Conservation (phyloP, 2,888 invertebrate species). For the Charanyca ferruginea region DNA sequence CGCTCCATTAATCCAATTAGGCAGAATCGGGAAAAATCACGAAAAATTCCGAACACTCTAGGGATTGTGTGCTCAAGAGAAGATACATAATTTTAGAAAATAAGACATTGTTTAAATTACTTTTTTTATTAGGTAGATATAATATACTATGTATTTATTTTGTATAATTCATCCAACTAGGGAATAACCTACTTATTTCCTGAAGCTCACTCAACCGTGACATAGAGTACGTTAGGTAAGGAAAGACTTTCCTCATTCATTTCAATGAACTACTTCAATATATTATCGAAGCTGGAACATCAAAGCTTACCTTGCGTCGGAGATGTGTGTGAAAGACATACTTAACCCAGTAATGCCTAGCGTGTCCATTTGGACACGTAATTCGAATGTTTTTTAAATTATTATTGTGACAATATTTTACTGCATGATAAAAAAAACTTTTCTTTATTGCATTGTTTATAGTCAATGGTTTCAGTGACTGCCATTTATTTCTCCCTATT, state of each 20-base stretch:
- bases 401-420: too few species aligned
- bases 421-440: too few species aligned
- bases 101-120: constrained; percentile 51
- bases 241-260: constrained; percentile 35
- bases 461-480: too few species aligned
- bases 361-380: too few species aligned
- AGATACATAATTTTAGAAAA: constrained; percentile 53
- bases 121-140: constrained; percentile 21
- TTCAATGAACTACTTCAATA: constrained; percentile 47
- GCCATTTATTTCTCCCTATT: too few species aligned
- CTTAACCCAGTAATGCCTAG: too few species aligned
- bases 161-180: constrained; percentile 10
- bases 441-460: too few species aligned
- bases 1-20: constrained; percentile 87
- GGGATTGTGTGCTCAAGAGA: constrained; percentile 44
- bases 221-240: constrained; percentile 7
- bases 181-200: constrained; percentile 42
- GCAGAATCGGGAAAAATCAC: constrained; percentile 79
- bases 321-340: constrained; percentile 55
- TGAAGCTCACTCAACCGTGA: constrained; percentile 33
- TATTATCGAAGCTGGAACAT: constrained; percentile 58
- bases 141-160: too few species aligned
- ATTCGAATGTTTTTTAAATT: too few species aligned
- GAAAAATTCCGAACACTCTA: constrained; percentile 57
- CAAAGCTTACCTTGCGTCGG: constrained; percentile 59